Percentiles rank a stretch among this genome's conserved stretches.
Conservation (phyloP, 2,888 invertebrate genomes). For the Palloptera scutellata region DNA sequence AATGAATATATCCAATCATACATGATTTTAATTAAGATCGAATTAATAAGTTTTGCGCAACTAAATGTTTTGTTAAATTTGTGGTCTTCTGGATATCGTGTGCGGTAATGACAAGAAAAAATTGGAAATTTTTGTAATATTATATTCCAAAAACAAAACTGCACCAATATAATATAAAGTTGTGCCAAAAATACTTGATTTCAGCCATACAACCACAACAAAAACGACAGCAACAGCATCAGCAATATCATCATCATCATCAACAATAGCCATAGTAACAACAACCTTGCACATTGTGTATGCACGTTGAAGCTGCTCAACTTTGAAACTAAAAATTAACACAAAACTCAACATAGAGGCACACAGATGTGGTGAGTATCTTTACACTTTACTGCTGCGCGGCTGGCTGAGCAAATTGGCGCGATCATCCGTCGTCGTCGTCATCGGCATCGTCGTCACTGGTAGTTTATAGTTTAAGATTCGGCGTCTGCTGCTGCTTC, state of each 20-base stretch:
- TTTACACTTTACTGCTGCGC: no score
- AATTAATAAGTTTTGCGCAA: no score
- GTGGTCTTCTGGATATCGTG: not conserved
- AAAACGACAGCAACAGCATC: conserved; percentile 3
- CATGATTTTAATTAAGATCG: no score
- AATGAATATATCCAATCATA: no score
- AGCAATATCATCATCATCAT: not conserved
- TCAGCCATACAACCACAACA: not conserved
- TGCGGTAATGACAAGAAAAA: not conserved
- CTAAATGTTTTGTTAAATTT: no score
- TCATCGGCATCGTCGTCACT: not conserved
- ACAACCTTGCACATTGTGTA: not conserved
- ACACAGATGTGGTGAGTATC: not conserved
- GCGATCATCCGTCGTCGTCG: no score
- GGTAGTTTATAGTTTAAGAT: not conserved
- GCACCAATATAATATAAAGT: no score
- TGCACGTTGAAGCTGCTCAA: not conserved
- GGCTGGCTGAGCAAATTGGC: no score
- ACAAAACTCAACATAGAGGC: not conserved
- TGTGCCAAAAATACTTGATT: no score
- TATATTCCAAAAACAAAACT: no score
- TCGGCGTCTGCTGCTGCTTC: not conserved
- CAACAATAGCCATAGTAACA: not conserved
- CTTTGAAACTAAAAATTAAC: not conserved
- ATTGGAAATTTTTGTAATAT: not conserved